Conservation (phyloP, 2,113 vertebrate genomes). For the Nyctereutes procyonoides region DNA sequence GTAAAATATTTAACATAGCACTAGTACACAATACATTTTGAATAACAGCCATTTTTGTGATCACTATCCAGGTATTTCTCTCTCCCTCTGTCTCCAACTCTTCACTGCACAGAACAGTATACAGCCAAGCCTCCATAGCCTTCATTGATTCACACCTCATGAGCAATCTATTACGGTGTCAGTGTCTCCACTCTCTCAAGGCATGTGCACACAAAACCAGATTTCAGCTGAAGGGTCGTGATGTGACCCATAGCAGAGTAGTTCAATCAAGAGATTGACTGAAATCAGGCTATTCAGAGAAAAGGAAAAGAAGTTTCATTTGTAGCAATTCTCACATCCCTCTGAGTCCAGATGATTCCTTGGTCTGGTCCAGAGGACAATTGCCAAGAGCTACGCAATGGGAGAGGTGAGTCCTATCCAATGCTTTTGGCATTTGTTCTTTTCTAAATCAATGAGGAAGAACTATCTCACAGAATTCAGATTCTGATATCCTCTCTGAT, state of each 20-base stretch:
- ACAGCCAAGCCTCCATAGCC: no score
- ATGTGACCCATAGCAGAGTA: neutral
- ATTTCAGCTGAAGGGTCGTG: neutral
- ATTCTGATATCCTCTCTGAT: neutral
- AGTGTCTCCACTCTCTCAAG: neutral
- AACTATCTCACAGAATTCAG: neutral
- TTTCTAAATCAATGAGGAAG: constrained; percentile 1
- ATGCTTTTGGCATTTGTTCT: neutral
- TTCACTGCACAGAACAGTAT: no score
- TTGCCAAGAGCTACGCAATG: neutral
- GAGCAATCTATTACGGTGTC: neutral
- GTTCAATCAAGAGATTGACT: neutral
- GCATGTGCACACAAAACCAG: neutral
- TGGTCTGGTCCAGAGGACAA: neutral
- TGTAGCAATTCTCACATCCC: neutral
- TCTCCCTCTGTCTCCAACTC: no score
- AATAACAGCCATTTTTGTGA: no score
- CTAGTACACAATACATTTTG: no score
- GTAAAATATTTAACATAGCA: no score
- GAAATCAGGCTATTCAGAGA: neutral
- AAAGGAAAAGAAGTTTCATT: neutral
- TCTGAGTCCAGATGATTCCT: neutral
- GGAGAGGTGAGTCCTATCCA: neutral
- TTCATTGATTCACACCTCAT: neutral
- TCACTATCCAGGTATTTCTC: no score